Percentiles rank a stretch among this genome's conserved stretches.
Evolutionary conservation across 2,113 vertebrate genomes (phyloP).

Genomic region (Silurus glanis): DNA sequence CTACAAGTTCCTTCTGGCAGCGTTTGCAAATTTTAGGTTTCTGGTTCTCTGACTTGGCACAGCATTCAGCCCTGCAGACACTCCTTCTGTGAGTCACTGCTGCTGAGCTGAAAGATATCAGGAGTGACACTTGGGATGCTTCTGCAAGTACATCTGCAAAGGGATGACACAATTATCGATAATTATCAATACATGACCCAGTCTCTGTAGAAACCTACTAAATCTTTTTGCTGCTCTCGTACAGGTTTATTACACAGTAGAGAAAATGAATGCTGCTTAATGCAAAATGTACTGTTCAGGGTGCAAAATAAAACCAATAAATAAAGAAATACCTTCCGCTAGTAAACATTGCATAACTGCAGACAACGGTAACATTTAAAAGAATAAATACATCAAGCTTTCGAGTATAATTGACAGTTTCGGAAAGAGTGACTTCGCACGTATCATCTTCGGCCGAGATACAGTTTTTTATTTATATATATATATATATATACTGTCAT

Average conservation of each 20-base stretch:
- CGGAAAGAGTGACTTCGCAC: not conserved
- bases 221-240: not conserved
- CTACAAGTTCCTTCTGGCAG: not conserved
- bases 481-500: not conserved
- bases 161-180: not conserved
- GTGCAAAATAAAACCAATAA: not conserved
- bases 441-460: not conserved
- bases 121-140: not conserved
- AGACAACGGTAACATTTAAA: not conserved
- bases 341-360: not conserved
- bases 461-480: too few species aligned
- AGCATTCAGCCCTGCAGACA: not conserved
- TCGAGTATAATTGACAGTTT: not conserved
- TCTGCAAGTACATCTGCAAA: not conserved
- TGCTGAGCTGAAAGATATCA: not conserved
- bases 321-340: not conserved
- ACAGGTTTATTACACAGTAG: not conserved
- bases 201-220: not conserved
- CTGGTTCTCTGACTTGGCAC: not conserved
- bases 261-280: not conserved
- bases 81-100: not conserved
- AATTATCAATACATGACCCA: not conserved
- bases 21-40: not conserved
- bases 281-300: not conserved
- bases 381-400: not conserved